phyloP scores from a whole-genome alignment of 2,797 vertebrate species.

The Eleutherodactylus coqui region DNA sequence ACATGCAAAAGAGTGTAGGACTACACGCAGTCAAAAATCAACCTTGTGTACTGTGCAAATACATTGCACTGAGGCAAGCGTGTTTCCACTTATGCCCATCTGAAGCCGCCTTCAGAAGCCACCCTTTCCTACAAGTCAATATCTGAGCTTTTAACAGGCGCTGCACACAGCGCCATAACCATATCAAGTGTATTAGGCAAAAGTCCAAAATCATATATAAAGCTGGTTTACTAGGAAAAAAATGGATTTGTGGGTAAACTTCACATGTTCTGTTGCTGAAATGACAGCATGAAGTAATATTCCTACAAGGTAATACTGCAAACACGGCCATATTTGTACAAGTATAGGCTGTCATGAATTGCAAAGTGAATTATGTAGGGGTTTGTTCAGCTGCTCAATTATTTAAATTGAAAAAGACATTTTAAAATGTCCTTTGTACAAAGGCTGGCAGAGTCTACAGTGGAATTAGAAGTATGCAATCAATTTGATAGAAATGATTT shows the following conservation, averaged over 20 bases:
- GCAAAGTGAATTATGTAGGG: constrained; percentile 5
- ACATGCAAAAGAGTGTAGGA: too few species aligned
- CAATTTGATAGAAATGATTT: constrained; percentile 58
- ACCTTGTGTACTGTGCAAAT: too few species aligned
- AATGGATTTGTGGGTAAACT: background rate
- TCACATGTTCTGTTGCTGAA: background rate
- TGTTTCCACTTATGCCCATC: too few species aligned
- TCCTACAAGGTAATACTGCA: background rate
- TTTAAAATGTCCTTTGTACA: constrained; percentile 43
- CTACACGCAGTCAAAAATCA: too few species aligned
- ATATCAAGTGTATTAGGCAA: background rate
- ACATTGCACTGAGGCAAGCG: too few species aligned
- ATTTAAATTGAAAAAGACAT: constrained; percentile 33
- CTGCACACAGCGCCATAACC: background rate
- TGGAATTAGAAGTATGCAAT: constrained; percentile 58
- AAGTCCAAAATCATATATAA: background rate
- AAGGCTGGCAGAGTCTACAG: constrained; percentile 21
- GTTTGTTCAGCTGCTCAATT: constrained; percentile 32
- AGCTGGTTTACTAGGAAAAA: background rate
- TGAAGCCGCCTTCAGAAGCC: too few species aligned
- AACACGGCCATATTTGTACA: constrained; percentile 15
- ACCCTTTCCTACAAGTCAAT: too few species aligned
- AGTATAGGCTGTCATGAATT: constrained; percentile 32
- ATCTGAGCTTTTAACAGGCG: background rate
- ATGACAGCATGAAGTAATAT: background rate